These are phyloP conservation scores for Geopemphigus sp. DNA, from an alignment of 1,140 invertebrate species.

Conservation along the genomic window DNA sequence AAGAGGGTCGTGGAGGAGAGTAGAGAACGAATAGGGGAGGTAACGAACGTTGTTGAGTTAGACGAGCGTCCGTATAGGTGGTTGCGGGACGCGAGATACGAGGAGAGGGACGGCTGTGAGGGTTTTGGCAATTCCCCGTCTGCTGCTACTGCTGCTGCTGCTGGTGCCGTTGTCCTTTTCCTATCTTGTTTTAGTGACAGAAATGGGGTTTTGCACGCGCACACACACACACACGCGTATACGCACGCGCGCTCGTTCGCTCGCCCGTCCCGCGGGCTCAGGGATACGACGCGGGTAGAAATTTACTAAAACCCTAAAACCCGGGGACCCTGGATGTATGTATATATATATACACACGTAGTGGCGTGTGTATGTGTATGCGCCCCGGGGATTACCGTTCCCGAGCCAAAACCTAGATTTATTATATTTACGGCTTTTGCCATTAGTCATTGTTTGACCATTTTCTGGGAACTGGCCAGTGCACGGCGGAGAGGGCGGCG, in stretches of 20 bases:
- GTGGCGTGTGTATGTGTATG: background rate
- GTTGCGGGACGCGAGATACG: background rate
- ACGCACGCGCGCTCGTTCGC: too few species aligned
- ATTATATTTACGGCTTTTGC: slow-evolving; percentile 49
- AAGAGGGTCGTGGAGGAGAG: background rate
- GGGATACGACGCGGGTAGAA: slow-evolving; percentile 14
- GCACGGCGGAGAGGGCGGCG: background rate
- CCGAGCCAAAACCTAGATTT: slow-evolving; percentile 49
- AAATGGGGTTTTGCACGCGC: slow-evolving; percentile 30
- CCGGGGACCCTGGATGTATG: slow-evolving; percentile 16
- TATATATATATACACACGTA: background rate
- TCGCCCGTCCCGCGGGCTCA: too few species aligned
- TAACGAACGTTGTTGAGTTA: slow-evolving; percentile 36
- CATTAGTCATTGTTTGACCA: slow-evolving; percentile 49
- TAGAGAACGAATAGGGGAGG: too few species aligned
- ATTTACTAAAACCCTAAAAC: slow-evolving; percentile 47
- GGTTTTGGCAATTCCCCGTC: slow-evolving; percentile 36
- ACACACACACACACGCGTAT: background rate
- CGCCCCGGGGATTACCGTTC: slow-evolving; percentile 39
- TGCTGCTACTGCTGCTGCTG: too few species aligned
- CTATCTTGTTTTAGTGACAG: slow-evolving; percentile 41
- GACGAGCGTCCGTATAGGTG: slow-evolving; percentile 12
- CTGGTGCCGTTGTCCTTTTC: too few species aligned
- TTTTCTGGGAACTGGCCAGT: slow-evolving; percentile 41
- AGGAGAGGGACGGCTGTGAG: background rate